Evolutionary conservation across 2,113 vertebrate species (phyloP), one percentile per base, ranked within the genome.

Genomic region (Gobius niger): DNA sequence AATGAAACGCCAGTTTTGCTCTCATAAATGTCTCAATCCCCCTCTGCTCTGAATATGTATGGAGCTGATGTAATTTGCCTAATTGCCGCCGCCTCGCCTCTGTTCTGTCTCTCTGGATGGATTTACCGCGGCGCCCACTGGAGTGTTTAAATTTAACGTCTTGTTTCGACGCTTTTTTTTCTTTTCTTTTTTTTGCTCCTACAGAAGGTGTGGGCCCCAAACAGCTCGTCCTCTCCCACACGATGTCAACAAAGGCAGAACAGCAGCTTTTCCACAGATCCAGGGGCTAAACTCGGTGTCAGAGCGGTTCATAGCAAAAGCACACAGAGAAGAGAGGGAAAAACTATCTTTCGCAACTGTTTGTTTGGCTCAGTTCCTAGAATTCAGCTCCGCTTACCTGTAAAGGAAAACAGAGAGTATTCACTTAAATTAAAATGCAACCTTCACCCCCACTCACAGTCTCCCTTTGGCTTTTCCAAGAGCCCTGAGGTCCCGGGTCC

Each of bases 121-220:
- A 60, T 60, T 60, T 60, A 60, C 47, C n/a, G 57, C 40, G 8
- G 57, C 57, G 40, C 57, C 57, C 57, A 60, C 57, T 42, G 57
- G 57, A 60, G 40, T 60, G 57, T 60, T 60, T 60, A 60, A 60
- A 60, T 60, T 60, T 42, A 60, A 60, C 57, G 57, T 60, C 57
- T 57, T 60, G 40, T 60, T 60, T 60, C 42, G 42, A 14, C 24
- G 52, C 4, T 11, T 56, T 56, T 52, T 18, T 18, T 7, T 57
- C 40, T 53, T 52, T 54, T 14, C 7, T 7, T 57, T 57, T 53
- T 16, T 54, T 14, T 14, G n/a, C n/a, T 5, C 51, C 15, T 44
- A 7, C 40, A 15, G 47, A 9, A 42, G 40, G 40, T 41, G 34
- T 42, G 40, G 40, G 57, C 57, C 40, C 40, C 7, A 40, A 60